These are phyloP conservation scores for Chrysochloris asiatica DNA, from an alignment of 2,113 vertebrate genomes.

Conservation along the genomic window DNA sequence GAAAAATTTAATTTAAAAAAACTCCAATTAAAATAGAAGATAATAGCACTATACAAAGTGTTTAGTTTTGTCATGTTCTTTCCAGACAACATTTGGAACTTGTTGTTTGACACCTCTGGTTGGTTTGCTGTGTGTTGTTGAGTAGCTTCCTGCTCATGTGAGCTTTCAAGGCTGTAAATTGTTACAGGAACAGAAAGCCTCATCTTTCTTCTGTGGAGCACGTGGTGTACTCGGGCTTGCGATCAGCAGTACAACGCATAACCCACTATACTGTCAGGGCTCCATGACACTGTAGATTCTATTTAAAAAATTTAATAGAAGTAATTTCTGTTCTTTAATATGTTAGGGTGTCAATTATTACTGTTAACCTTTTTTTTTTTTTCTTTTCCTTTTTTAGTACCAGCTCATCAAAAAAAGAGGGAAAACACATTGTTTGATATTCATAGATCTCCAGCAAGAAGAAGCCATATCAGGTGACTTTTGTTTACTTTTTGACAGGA, in stretches of 20 bases:
- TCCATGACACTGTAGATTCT: too few relatives aligned
- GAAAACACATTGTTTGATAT: constrained; percentile 97
- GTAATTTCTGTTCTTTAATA: constrained; percentile 1
- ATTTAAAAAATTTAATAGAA: constrained; percentile 40
- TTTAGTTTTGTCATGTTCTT: constrained; percentile 6
- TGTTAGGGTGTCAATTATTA: constrained; percentile 4
- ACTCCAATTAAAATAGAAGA: too few relatives aligned
- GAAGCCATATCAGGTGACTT: constrained; percentile 97
- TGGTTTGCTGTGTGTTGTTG: too few relatives aligned
- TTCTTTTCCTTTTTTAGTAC: constrained; percentile 86
- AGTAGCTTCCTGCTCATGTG: too few relatives aligned
- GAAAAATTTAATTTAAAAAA: constrained; percentile 49
- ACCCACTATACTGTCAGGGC: too few relatives aligned
- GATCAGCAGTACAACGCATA: too few relatives aligned
- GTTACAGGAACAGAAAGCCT: too few relatives aligned
- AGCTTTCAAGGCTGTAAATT: too few relatives aligned
- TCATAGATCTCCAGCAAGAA: constrained; percentile 97
- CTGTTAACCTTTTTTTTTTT: background rate
- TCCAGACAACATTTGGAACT: constrained; percentile 23
- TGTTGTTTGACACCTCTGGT: background rate
- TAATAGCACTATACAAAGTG: too few relatives aligned
- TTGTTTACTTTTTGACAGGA: constrained; percentile 21
- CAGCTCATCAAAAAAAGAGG: constrained; percentile 97
- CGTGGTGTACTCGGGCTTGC: too few relatives aligned
- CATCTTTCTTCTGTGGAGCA: too few relatives aligned